A percentile compares a stretch with the other conserved stretches of the same genome.
These are phyloP conservation scores for Phasia obesa DNA, from an alignment of 2,888 invertebrate genomes.

Conservation along the genomic window DNA sequence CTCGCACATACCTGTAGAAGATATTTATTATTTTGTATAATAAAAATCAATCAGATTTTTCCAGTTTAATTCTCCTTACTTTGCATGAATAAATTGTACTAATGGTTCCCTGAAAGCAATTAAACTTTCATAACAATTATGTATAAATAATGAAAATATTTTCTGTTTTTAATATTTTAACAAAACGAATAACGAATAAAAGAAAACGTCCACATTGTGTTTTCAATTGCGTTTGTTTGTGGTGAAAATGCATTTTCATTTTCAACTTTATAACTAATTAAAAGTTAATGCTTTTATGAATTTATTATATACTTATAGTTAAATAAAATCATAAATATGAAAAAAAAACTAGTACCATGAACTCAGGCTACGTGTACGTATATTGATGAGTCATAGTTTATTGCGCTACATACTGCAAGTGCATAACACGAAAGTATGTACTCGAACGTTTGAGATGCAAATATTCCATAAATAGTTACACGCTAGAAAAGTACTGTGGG, in stretches of 20 bases:
- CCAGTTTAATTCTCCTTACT: too few relatives aligned
- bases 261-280: constrained; percentile 52
- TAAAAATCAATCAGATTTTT: too few relatives aligned
- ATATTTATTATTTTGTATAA: too few relatives aligned
- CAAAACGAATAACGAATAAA: background rate
- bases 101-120: too few relatives aligned
- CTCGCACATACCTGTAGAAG: too few relatives aligned
- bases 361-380: background rate
- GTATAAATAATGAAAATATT: too few relatives aligned
- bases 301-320: constrained; percentile 25
- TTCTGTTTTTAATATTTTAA: background rate
- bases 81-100: too few relatives aligned
- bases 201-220: background rate
- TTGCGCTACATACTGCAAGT: constrained; percentile 26
- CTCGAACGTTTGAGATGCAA: too few relatives aligned
- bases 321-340: background rate
- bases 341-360: constrained; percentile 7
- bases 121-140: too few relatives aligned
- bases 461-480: too few relatives aligned
- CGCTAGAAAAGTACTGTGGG: too few relatives aligned
- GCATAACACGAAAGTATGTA: too few relatives aligned
- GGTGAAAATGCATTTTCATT: background rate
- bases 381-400: constrained; percentile 12
- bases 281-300: constrained; percentile 45
- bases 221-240: background rate